A percentile compares a stretch with the other conserved stretches of the same genome.
phyloP scores from a whole-genome alignment of 2,113 vertebrate genomes.

The Trematomus loennbergii region DNA sequence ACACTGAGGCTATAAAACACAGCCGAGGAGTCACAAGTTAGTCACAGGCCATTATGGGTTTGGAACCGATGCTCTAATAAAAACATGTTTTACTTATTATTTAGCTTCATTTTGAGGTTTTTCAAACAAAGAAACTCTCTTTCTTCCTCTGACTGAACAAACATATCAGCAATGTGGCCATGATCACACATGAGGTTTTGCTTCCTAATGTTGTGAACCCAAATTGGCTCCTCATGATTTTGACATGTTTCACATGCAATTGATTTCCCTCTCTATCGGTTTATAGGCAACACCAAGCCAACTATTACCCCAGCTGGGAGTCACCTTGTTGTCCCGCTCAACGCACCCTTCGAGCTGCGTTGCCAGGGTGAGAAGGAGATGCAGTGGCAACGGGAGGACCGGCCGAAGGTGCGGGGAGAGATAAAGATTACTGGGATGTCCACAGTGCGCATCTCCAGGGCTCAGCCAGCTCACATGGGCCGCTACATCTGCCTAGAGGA shows the following conservation, averaged over 20 bases:
- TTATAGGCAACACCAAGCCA: constrained; percentile 77
- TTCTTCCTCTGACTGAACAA: neutral
- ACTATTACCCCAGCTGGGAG: constrained; percentile 69
- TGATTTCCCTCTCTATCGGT: neutral
- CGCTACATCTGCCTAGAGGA: constrained; percentile 89
- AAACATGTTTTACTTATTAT: neutral
- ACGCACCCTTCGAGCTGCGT: constrained; percentile 68
- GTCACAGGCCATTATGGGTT: neutral
- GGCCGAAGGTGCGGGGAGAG: constrained; percentile 56
- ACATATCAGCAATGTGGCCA: neutral
- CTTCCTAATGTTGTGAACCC: neutral
- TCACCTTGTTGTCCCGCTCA: constrained; percentile 69
- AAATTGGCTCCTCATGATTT: neutral
- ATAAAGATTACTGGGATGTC: constrained; percentile 49
- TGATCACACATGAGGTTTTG: neutral
- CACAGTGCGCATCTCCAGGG: constrained; percentile 58
- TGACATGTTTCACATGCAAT: neutral
- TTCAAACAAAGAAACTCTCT: neutral
- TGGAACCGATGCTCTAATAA: neutral
- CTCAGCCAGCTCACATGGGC: constrained; percentile 76
- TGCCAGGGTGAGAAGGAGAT: constrained; percentile 76
- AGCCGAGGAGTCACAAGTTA: neutral
- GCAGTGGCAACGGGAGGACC: constrained; percentile 79
- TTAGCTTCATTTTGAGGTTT: too few species aligned
- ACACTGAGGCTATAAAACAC: neutral